Conservation (phyloP, 2,888 invertebrate genomes). For the Belgica antarctica region DNA sequence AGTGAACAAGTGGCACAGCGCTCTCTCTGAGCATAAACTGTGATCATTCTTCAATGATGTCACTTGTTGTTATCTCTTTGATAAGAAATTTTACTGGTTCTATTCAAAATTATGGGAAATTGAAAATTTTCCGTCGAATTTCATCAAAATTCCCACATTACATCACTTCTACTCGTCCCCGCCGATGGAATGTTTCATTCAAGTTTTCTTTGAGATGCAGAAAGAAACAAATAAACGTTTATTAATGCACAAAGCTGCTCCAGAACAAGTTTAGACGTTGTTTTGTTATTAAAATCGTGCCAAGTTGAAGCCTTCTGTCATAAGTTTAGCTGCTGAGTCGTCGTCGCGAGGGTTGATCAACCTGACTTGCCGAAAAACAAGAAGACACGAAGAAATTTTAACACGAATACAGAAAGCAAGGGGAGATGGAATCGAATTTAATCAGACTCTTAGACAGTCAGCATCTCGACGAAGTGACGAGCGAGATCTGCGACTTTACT, state of each 20-base stretch:
- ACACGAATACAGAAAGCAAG: conserved; percentile 27
- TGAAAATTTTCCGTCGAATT: too few species aligned
- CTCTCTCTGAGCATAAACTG: too few species aligned
- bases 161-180: too few species aligned
- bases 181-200: conserved; percentile 9
- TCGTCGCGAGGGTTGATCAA: too few species aligned
- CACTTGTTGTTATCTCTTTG: too few species aligned
- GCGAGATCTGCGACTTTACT: conserved; percentile 79
- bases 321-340: background rate
- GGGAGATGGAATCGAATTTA: conserved; percentile 52
- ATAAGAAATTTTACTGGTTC: too few species aligned
- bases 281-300: background rate
- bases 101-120: too few species aligned
- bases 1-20: too few species aligned
- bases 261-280: background rate
- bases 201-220: background rate
- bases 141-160: too few species aligned
- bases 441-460: conserved; percentile 63
- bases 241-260: background rate
- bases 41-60: too few species aligned
- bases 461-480: conserved; percentile 67
- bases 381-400: background rate
- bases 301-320: background rate
- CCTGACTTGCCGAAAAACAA: background rate
- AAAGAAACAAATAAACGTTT: conserved; percentile 2